Conservation (phyloP, 2,113 vertebrate genomes). For the Clarias gariepinus region DNA sequence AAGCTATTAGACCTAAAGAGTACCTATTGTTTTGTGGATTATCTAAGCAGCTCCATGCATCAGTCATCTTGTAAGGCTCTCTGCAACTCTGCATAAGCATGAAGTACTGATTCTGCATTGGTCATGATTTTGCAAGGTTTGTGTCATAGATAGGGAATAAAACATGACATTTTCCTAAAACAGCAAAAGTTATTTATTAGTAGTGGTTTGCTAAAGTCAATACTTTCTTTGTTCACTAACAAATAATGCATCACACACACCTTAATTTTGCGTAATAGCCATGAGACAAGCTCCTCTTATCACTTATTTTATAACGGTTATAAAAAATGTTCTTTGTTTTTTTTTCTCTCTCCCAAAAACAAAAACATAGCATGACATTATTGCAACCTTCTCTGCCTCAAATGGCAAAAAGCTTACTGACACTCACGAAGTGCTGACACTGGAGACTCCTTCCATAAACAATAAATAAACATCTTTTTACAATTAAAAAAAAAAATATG, state of each 20-base stretch:
- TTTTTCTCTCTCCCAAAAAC: not conserved
- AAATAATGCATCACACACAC: not conserved
- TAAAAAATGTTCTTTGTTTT: not conserved
- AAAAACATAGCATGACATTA: not conserved
- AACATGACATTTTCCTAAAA: not conserved
- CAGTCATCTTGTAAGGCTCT: not conserved
- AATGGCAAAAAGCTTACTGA: not conserved
- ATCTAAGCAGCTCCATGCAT: not conserved
- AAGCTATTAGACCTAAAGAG: constrained; percentile 16
- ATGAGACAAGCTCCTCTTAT: not conserved
- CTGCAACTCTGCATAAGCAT: not conserved
- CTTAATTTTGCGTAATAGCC: not conserved
- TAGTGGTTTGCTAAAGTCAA: not conserved
- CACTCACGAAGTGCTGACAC: not conserved
- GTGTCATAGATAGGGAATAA: not conserved
- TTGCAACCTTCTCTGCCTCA: not conserved
- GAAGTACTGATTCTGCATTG: not conserved
- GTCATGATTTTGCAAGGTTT: not conserved
- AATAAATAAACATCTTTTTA: not conserved
- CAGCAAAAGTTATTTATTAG: not conserved
- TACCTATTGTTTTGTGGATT: constrained; percentile 22
- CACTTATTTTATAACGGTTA: not conserved
- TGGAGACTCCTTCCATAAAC: not conserved
- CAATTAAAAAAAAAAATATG: no score
- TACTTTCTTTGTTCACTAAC: not conserved